Evolutionary conservation across 2,113 vertebrate species (phyloP).

Genomic region (Gallinago undulata): DNA sequence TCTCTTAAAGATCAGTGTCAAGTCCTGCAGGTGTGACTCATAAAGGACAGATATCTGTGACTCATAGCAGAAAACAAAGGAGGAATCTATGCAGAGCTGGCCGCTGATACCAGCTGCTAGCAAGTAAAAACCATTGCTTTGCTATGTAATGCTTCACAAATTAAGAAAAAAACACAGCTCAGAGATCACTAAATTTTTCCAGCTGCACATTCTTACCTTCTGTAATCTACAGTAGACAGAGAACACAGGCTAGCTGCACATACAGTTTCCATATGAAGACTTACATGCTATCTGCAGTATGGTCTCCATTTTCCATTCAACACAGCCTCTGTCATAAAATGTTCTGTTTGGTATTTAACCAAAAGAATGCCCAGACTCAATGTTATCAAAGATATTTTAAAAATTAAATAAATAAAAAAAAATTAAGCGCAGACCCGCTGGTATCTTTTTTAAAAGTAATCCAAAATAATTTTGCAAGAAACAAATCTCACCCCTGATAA

Average conservation of each 20-base stretch:
- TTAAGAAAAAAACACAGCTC: constrained; percentile 40
- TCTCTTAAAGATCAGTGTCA: constrained; percentile 43
- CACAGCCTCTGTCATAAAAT: background rate
- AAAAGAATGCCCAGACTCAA: background rate
- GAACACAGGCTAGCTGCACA: background rate
- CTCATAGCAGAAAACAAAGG: constrained; percentile 41
- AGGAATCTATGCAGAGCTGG: constrained; percentile 37
- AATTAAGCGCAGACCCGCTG: background rate
- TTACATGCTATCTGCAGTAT: background rate
- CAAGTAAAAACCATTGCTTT: constrained; percentile 29
- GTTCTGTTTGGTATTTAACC: background rate
- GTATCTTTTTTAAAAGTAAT: background rate
- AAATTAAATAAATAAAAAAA: background rate
- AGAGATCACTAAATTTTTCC: constrained; percentile 45
- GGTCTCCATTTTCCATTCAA: background rate
- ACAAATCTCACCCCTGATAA: background rate
- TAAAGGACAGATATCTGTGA: constrained; percentile 65
- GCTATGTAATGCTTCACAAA: constrained; percentile 53
- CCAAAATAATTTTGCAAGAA: background rate
- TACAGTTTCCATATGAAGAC: background rate
- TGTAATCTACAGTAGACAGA: background rate
- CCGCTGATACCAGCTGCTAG: constrained; percentile 63
- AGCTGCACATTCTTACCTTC: constrained; percentile 35
- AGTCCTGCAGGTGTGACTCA: constrained; percentile 70
- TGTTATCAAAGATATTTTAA: background rate